Base-by-base conservation (phyloP, 2,888 invertebrate genomes). In the Gisinianus flammeolus region DNA sequence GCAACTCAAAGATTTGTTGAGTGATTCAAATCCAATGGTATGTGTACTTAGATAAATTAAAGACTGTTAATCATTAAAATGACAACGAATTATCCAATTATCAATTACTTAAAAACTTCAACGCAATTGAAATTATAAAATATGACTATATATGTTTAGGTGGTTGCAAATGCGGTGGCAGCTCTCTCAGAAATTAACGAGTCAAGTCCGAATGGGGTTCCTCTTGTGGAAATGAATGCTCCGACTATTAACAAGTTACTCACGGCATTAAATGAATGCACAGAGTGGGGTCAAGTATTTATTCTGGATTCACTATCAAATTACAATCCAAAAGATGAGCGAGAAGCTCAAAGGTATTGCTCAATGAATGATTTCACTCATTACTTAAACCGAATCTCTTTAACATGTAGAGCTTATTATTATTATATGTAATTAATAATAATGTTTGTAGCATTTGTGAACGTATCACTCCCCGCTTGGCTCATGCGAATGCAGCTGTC, bases 1-100 rank as follows among this genome's bases (percentile, higher is more conserved):
- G 87, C 95, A 98, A 86, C 88, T 99, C 31, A 96, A 97, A 87
- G 99, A 99, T 88, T 89, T 99, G 73, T 89, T 99, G 56, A 98
- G 98, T 69, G 99, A 99, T 88, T 98, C 98, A 0, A 99, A 99
- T 89, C 99, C 99, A 0, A 99, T 99, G 99, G 99, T 92, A 86
- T 81, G 83, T 80, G 24, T 33, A 3, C 16, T 44, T 10, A n/a
- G n/a, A n/a, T n/a, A n/a, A n/a, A n/a, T n/a, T n/a, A n/a, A n/a
- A n/a, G n/a, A n/a, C n/a, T n/a, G n/a, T n/a, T n/a, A n/a, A n/a
- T n/a, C n/a, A n/a, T n/a, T n/a, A n/a, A n/a, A n/a, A n/a, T n/a
- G n/a, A n/a, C 71, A 44, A 70, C 44, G 16, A 54, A 54, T 16
- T 3, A 12, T 19, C 54, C 54, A 12, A n/a, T 54, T 54, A 19